phyloP scores from a whole-genome alignment of 92 coral and sea anemone genomes.

The Isaurus tuberculatus region DNA sequence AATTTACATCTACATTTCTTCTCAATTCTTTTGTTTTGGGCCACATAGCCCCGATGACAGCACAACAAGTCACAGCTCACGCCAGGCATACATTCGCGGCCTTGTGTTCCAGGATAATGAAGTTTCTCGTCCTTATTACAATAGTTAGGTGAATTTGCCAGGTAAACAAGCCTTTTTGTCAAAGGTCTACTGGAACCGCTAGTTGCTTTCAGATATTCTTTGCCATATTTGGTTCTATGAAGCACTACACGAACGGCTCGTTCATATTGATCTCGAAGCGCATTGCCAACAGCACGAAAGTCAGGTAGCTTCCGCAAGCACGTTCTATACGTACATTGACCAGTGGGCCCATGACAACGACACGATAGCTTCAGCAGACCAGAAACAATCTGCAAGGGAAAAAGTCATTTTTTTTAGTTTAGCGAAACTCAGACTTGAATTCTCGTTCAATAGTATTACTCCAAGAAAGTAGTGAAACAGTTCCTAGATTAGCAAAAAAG shows the following conservation, averaged over 20 bases:
- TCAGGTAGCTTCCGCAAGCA: conserved; percentile 70
- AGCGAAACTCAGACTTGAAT: too few relatives aligned
- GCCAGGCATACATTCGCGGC: neutral
- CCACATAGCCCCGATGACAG: neutral
- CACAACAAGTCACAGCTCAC: neutral
- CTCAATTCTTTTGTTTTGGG: neutral
- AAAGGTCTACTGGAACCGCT: neutral
- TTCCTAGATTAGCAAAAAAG: too few relatives aligned
- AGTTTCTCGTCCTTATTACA: neutral
- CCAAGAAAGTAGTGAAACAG: too few relatives aligned
- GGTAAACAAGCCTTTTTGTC: neutral
- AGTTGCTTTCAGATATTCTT: conserved; percentile 6
- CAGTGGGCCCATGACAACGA: conserved; percentile 82
- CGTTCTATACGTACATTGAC: conserved; percentile 72
- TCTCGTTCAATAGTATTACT: too few relatives aligned
- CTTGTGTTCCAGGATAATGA: neutral
- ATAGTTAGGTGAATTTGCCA: neutral
- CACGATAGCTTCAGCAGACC: neutral
- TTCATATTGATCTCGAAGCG: conserved; percentile 67
- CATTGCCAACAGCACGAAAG: conserved; percentile 62
- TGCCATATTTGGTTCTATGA: conserved; percentile 29
- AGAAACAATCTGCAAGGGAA: neutral
- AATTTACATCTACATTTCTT: neutral
- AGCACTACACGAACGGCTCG: conserved; percentile 64
- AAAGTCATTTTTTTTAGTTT: neutral